Evolutionary conservation across 2,888 invertebrate genomes (phyloP).

Genomic region (Metalampra italica): DNA sequence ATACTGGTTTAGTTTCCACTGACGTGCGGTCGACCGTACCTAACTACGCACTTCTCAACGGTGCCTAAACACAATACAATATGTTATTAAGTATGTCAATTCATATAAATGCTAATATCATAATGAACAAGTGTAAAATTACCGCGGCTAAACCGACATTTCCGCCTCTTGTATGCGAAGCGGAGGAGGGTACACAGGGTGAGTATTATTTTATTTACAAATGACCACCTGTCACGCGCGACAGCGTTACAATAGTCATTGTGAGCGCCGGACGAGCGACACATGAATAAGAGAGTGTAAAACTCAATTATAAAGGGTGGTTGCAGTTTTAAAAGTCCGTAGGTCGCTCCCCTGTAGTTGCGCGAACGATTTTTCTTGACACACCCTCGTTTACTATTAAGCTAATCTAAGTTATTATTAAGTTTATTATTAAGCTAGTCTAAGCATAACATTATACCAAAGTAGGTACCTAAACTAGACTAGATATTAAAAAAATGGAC

Average conservation of each 20-base stretch:
- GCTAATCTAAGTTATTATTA: background rate
- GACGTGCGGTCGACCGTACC: no score
- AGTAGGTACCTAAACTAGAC: no score
- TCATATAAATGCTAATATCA: conserved; percentile 16
- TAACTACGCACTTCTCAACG: conserved; percentile 10
- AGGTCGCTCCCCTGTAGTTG: conserved; percentile 26
- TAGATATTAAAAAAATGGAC: no score
- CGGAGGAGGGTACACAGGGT: background rate
- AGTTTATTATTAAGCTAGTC: background rate
- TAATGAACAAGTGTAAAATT: conserved; percentile 21
- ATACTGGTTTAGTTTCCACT: no score
- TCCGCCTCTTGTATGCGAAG: conserved; percentile 21
- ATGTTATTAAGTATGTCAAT: no score
- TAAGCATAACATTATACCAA: no score
- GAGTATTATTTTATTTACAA: conserved; percentile 21
- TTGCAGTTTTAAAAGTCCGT: conserved; percentile 42
- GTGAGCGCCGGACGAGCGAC: conserved; percentile 4
- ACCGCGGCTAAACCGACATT: conserved; percentile 22
- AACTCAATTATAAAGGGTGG: conserved; percentile 49
- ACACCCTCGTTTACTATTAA: conserved; percentile 24
- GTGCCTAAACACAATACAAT: background rate
- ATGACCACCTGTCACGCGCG: conserved; percentile 41
- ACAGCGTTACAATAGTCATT: conserved; percentile 8
- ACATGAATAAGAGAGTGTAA: conserved; percentile 15
- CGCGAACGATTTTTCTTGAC: conserved; percentile 23